Evolutionary conservation across 2,113 vertebrate species (phyloP).

Genomic region (Pelecanoides urinatrix): DNA sequence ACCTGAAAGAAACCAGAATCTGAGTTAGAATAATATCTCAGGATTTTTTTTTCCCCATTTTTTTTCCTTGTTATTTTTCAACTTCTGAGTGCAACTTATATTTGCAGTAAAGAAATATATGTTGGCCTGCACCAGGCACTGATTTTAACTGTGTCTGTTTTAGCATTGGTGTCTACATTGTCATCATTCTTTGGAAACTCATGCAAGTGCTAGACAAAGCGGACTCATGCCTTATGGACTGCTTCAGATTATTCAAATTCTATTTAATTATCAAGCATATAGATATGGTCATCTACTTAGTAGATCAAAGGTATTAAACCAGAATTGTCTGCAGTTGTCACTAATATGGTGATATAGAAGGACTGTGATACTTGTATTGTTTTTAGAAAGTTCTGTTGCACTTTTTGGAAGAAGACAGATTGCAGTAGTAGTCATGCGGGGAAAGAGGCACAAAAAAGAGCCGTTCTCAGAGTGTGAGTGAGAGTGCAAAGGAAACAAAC

Average conservation of each 20-base stretch:
- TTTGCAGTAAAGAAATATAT: neutral
- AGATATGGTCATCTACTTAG: neutral
- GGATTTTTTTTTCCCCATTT: neutral
- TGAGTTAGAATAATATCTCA: neutral
- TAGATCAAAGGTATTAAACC: neutral
- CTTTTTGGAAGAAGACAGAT: neutral
- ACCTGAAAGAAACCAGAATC: no score
- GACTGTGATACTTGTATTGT: neutral
- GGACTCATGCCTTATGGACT: neutral
- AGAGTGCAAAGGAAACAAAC: neutral
- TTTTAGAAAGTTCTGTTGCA: neutral
- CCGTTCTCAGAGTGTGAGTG: rapidly evolving
- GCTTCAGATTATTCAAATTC: neutral
- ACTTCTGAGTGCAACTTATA: neutral
- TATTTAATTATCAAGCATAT: neutral
- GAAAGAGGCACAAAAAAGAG: neutral
- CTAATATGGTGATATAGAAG: neutral
- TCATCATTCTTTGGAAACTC: neutral
- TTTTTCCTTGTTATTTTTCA: neutral
- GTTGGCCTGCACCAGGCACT: neutral
- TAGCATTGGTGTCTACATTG: neutral
- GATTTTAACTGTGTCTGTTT: neutral
- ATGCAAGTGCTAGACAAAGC: neutral
- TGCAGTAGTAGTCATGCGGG: neutral
- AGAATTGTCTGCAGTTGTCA: neutral